Evolutionary conservation across 2,797 vertebrate genomes (phyloP), one percentile per base, ranked within the genome.

Genomic region (Phrynocephalus forsythii): DNA sequence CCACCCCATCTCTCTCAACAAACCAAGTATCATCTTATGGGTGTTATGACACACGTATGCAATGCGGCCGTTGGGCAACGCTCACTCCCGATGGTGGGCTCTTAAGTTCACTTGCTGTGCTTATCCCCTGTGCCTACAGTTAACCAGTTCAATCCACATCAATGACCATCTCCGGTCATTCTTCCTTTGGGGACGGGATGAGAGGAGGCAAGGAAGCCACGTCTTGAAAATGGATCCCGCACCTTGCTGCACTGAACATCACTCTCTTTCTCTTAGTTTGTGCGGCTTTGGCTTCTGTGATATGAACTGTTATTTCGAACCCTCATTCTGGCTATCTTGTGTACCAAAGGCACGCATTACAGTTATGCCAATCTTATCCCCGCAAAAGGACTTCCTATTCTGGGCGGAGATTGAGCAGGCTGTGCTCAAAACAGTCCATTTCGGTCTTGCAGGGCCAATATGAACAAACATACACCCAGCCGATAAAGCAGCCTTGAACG

Each of bases 401-500:
- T 5, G 28, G 67, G 15, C 18, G 15, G 13, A 63, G 79, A 11
- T 18, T 10, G 28, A 66, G 11, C 3, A 15, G 22, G 16, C 2
- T 1, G 6, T 20, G 22, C 52, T 8, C n/a, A 56, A 22, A 83
- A 10, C 28, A 75, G 60, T 8, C 3, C 38, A 0, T 67, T 82
- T 28, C 1, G n/a, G 26, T 48, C 30, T 85, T 84, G 69, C 15
- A 6, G 44, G 18, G 68, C 38, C 28, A 5, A 33, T 38, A 75
- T n/a, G 28, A 76, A 15, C 60, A 85, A 88, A 80, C 67, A 52
- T 75, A 79, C 48, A 28, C 38, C 20, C n/a, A 52, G n/a, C 28
- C 28, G 56, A 84, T 85, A 85, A 85, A 33, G 60, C 56, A 67
- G 67, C 82, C 60, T 52, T 80, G 82, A 30, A 79, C 77, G 1